These are phyloP conservation scores for Nezara viridula DNA, from an alignment of 2,888 invertebrate species.

Conservation along the genomic window DNA sequence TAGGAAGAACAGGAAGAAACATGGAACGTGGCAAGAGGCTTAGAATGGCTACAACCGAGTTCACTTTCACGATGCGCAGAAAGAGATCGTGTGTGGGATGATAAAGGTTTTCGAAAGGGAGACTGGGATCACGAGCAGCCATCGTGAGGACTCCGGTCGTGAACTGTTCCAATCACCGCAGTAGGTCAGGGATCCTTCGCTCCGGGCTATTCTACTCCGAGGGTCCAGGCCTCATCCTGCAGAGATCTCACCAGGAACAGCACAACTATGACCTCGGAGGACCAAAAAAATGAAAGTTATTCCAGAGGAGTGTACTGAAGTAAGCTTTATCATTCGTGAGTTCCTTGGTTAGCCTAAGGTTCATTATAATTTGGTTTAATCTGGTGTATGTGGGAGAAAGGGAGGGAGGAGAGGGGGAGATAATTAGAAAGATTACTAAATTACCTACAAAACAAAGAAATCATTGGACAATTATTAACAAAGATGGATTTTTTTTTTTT, in stretches of 20 bases:
- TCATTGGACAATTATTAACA: no score
- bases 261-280: background rate
- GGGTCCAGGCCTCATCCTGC: background rate
- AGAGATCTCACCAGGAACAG: background rate
- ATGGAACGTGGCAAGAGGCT: background rate
- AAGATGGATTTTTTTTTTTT: no score
- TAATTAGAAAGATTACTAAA: no score
- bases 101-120: constrained; percentile 48
- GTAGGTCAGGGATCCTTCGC: constrained; percentile 41
- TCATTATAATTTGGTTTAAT: no score
- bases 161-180: constrained; percentile 8
- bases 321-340: no score
- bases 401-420: no score
- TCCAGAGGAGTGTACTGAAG: background rate
- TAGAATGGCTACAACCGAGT: background rate
- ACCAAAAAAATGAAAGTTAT: background rate
- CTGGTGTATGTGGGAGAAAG: no score
- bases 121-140: background rate
- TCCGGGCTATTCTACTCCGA: background rate
- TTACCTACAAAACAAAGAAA: no score
- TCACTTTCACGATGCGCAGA: constrained; percentile 42
- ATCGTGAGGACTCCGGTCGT: constrained; percentile 8
- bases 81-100: constrained; percentile 39
- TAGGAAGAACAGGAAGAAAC: background rate
- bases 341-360: no score